Evolutionary conservation across 2,888 invertebrate species (phyloP).

Genomic region (Therioaphis trifolii): DNA sequence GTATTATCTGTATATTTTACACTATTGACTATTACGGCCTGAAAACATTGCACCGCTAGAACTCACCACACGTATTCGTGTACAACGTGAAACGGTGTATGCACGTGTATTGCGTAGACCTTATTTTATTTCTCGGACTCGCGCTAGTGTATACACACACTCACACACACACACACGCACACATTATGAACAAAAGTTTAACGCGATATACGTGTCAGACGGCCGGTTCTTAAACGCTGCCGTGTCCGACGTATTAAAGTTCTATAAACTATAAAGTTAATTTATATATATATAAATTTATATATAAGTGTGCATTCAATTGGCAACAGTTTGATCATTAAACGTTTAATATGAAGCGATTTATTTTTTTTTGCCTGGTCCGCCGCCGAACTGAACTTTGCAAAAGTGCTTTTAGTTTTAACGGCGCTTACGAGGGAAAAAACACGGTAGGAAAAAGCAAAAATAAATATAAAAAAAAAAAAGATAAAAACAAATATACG

Average conservation of each 20-base stretch:
- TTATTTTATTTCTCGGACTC: conserved; percentile 13
- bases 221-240: not conserved
- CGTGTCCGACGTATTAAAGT: not conserved
- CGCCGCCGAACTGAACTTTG: conserved; percentile 30
- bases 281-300: not conserved
- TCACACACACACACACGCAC: too few relatives aligned
- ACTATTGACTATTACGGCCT: too few relatives aligned
- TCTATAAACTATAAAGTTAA: conserved; percentile 40
- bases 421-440: not conserved
- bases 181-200: conserved; percentile 6
- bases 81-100: too few relatives aligned
- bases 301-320: not conserved
- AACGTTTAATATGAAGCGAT: conserved; percentile 37
- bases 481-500: not conserved
- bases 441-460: not conserved
- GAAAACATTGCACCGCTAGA: too few relatives aligned
- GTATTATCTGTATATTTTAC: too few relatives aligned
- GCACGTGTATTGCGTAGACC: too few relatives aligned
- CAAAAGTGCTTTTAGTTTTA: conserved; percentile 35
- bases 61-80: too few relatives aligned
- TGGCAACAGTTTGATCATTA: conserved; percentile 41
- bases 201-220: not conserved
- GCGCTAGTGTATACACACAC: not conserved
- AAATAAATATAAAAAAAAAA: not conserved
- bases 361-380: conserved; percentile 19